phyloP scores from a whole-genome alignment of 2,113 vertebrate genomes.

The Tragelaphus buxtoni region DNA sequence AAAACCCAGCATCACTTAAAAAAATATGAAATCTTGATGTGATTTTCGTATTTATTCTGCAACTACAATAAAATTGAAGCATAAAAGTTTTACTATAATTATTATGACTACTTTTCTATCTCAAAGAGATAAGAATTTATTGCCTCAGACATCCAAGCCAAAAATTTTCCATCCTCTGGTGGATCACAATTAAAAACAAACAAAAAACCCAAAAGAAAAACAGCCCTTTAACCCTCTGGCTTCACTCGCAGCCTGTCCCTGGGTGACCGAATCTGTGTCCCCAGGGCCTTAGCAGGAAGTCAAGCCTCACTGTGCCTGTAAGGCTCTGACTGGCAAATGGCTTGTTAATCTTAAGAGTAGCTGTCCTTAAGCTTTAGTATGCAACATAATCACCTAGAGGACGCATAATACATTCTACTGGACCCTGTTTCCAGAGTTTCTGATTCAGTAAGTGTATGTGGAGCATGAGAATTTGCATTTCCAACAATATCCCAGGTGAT shows the following conservation, averaged over 20 bases:
- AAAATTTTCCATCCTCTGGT: conserved; percentile 37
- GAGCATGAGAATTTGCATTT: not conserved
- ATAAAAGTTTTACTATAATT: conserved; percentile 14
- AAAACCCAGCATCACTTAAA: conserved; percentile 8
- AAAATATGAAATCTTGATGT: not conserved
- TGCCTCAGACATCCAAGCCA: not conserved
- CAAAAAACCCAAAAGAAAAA: conserved; percentile 24
- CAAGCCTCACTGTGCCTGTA: not conserved
- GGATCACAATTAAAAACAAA: conserved; percentile 38
- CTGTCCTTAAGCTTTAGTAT: not conserved
- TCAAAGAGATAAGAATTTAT: conserved; percentile 33
- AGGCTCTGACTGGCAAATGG: not conserved
- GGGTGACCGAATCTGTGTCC: not conserved
- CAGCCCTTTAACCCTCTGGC: not conserved
- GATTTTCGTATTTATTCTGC: not conserved
- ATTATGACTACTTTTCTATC: conserved; percentile 30
- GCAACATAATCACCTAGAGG: not conserved
- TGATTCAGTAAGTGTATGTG: not conserved
- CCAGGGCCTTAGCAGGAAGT: conserved; percentile 42
- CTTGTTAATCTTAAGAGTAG: not conserved
- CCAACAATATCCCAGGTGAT: not conserved
- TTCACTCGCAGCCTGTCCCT: not conserved
- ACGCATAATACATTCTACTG: not conserved
- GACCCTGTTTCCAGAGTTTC: not conserved
- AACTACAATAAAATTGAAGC: conserved; percentile 11